Evolutionary conservation across 2,888 invertebrate species (phyloP), one percentile per base, ranked within the genome.

Genomic region (Noctua janthina): DNA sequence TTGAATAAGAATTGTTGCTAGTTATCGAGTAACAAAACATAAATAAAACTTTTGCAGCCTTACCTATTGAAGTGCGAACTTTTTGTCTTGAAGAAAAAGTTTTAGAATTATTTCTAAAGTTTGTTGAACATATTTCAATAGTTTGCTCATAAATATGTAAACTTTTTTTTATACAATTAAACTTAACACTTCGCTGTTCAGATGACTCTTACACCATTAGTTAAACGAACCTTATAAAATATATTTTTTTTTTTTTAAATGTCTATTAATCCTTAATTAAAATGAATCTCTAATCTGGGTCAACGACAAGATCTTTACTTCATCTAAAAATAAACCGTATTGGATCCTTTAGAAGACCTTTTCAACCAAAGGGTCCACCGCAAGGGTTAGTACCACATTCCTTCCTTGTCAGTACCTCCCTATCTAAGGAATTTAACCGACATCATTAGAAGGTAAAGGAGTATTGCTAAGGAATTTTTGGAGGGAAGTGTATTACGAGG

Each of bases 351-450:
- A 15, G 2, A 23, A 69, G 72, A 68, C 78, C 83, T 64, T 83
- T 81, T 69, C 23, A 68, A 81, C 70, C 74, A 51, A 78, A 82
- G 56, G 67, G 54, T 76, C n/a, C 10, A 64, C 56, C 72, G n/a
- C 72, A 73, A 83, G 68, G 72, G 68, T 70, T 17, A 15, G 35
- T 10, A 64, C 56, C 39, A 43, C 59, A 59, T 76, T 76, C 78
- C 71, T 78, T 85, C 64, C 75, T 82, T 20, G 43, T 74, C 66
- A 56, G 68, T 46, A 72, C 15, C 20, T 59, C 11, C 72, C 20
- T 80, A 73, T 73, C 74, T 59, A n/a, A 72, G 72, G 77, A 81
- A 85, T 81, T 81, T 69, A n/a, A 72, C 76, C 59, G 29, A 68
- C 67, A 77, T 80, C 79, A 83, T 83, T 83, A 84, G 23, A 56